Conservation (phyloP, 2,888 invertebrate genomes). For the Pachymerium ferrugineum region DNA sequence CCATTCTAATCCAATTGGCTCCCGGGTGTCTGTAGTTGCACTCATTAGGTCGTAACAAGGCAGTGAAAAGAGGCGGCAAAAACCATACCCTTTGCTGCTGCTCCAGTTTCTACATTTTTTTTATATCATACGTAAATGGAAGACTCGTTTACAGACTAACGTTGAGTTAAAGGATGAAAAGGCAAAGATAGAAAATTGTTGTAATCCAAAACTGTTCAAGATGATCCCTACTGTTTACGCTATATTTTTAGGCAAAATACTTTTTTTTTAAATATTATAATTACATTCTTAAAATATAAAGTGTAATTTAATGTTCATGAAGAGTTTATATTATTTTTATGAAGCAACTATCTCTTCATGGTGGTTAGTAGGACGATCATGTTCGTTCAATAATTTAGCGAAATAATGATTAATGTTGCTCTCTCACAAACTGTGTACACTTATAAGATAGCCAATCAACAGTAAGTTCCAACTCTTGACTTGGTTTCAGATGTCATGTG, state of each 20-base stretch:
- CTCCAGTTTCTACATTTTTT: background rate
- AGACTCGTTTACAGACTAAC: background rate
- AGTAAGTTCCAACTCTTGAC: background rate
- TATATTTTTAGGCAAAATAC: too few species aligned
- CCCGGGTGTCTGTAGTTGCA: slow-evolving; percentile 15
- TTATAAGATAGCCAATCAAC: slow-evolving; percentile 10
- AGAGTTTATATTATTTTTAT: too few species aligned
- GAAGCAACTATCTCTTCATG: too few species aligned
- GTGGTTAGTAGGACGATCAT: too few species aligned
- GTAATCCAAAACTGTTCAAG: too few species aligned
- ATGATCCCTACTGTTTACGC: too few species aligned
- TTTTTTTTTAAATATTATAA: too few species aligned
- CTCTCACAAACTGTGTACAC: background rate
- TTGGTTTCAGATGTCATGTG: background rate
- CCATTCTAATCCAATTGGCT: slow-evolving; percentile 25
- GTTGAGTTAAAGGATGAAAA: background rate
- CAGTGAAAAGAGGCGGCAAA: slow-evolving; percentile 16
- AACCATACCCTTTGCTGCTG: background rate
- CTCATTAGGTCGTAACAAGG: slow-evolving; percentile 19
- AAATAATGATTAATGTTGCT: background rate
- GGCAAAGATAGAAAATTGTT: too few species aligned
- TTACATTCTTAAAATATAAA: too few species aligned
- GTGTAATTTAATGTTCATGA: too few species aligned
- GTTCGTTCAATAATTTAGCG: background rate
- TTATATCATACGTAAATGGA: background rate